Base-by-base conservation (phyloP, 2,888 invertebrate genomes). In the Philereme transversata region DNA sequence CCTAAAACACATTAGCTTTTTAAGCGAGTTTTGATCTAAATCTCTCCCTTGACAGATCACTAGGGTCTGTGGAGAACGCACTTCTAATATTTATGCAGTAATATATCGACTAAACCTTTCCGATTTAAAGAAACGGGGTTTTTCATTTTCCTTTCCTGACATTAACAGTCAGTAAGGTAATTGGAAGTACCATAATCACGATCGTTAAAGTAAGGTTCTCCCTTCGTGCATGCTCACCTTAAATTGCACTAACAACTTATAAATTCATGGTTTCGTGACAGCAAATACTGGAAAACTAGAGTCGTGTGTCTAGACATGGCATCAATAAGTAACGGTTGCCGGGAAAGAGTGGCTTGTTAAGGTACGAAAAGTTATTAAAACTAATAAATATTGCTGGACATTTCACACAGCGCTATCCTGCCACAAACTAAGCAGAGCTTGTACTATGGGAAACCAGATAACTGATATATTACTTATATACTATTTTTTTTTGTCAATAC, bases 251-350 rank as follows among this genome's bases (percentile, higher is more conserved):
- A 69, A 69, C 73, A 57, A 75, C 73, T 77, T 74, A 84, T 79
- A 81, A 75, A 83, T 84, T 77, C 72, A 84, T 76, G 74, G 67
- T 73, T 85, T 87, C 88, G 86, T 88, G 88, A 86, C 86, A 86
- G 81, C 76, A 83, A 83, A 84, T 79, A 80, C 82, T 78, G 78
- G 78, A 79, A 81, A 83, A 79, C 73, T 78, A 71, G 77, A 73
- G 74, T 70, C 69, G 72, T 75, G 70, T 64, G 89, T 88, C 88
- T 88, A 88, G 88, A 89, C 88, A 77, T 69, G 68, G 65, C 76
- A 86, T 89, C 83, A 87, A 90, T 90, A 88, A 83, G 75, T 88
- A 85, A 90, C 80, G 72, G 82, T 84, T 81, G 79, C 76, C 69
- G 70, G 78, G 82, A 81, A 85, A 77, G 70, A 76, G 75, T 66